Base-by-base conservation (phyloP, 2,888 invertebrate species). In the Epirrita christyi region DNA sequence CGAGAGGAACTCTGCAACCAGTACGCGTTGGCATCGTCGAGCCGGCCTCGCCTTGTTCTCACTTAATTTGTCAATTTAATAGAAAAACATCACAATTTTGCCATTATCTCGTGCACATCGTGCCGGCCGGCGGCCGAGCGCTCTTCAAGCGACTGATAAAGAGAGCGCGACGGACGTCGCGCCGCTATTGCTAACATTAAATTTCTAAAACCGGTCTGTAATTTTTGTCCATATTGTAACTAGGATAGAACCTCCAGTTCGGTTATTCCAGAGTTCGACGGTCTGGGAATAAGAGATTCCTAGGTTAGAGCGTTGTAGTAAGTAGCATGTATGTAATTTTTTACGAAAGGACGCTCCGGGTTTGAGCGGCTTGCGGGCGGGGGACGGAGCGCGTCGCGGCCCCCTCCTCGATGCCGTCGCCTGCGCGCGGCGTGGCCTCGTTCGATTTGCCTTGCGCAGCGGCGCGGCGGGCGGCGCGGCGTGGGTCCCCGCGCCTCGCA, bases 71-170 rank as follows among this genome's bases (percentile, higher is more conserved):
- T 73, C 74, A 72, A 21, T 64, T 71, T 76, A 75, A 74, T 81
- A 85, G 90, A 88, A 88, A 90, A 91, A 86, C 83, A 89, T 92
- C 91, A 90, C 91, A 92, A 91, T 88, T 91, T 91, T 85, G 78
- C 90, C 90, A 89, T 88, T 88, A 86, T 86, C 85, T 82, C 76
- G 80, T 78, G 78, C 76, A 78, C 76, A 78, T 76, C 80, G 82
- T 76, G 75, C 83, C 53, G 54, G 54, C 49, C 47, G 50, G 55
- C 46, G 14, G 41, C 51, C 64, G 62, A 56, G 55, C 77, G 83
- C 79, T 81, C 82, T 81, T 77, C 71, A 75, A 62, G 71, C 73
- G 82, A 85, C 86, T 83, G 89, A 88, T 89, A 89, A 86, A 84
- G 86, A 82, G 85, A 86, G 84, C 83, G 81, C 82, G 84, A 77